Percentiles rank a stretch among this genome's conserved stretches.
phyloP scores from a whole-genome alignment of 2,113 vertebrate species.

The Neopipo cinnamomea region DNA sequence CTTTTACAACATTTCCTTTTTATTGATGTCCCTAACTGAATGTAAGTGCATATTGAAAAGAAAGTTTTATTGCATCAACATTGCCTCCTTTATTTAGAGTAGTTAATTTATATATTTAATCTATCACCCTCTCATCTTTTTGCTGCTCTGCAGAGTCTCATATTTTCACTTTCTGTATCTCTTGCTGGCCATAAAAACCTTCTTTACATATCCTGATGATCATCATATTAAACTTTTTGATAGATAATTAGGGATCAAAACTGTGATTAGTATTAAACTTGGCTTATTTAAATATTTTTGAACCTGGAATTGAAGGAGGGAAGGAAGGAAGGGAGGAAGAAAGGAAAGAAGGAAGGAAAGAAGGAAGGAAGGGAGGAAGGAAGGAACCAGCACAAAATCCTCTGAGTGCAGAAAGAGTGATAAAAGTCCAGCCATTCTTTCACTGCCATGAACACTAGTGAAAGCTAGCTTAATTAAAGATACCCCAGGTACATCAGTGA shows the following conservation, averaged over 20 bases:
- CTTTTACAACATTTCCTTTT: slow-evolving; percentile 39
- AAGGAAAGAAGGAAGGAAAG: background rate
- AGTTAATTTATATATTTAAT: slow-evolving; percentile 31
- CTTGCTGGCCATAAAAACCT: background rate
- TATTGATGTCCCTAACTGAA: slow-evolving; percentile 11
- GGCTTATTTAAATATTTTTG: background rate
- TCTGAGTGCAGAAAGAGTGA: background rate
- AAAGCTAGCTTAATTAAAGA: background rate
- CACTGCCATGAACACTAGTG: background rate
- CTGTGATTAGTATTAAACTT: background rate
- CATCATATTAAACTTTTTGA: background rate
- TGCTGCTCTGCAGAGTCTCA: background rate
- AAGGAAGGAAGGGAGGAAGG: no score
- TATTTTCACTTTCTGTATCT: background rate
- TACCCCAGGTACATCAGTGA: background rate
- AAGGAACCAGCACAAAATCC: background rate
- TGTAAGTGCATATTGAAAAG: slow-evolving; percentile 15
- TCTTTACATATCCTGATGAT: background rate
- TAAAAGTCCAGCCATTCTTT: background rate
- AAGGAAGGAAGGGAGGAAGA: accelerated
- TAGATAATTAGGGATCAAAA: background rate
- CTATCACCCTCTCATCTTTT: background rate
- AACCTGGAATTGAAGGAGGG: no score
- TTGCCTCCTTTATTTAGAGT: background rate
- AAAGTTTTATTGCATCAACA: background rate